Conservation (phyloP, 2,113 vertebrate genomes). For the Sigmodon hispidus region DNA sequence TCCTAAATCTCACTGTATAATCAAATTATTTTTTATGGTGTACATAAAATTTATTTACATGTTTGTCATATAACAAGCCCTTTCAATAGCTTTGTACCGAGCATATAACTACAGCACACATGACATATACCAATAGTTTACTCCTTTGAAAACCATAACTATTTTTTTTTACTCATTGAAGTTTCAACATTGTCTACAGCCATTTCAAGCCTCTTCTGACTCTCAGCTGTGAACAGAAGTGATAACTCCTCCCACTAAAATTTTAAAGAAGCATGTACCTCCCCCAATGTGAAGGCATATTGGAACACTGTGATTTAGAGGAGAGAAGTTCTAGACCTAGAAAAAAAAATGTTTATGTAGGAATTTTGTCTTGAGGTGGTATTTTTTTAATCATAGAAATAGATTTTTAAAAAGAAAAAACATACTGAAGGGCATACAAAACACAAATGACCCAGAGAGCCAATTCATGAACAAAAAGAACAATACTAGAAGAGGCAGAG, state of each 20-base stretch:
- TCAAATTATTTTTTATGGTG: no score
- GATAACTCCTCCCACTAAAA: slow-evolving; percentile 62
- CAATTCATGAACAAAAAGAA: no score
- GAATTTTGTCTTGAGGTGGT: neutral
- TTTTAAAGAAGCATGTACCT: slow-evolving; percentile 7
- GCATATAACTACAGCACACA: neutral
- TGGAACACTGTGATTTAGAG: slow-evolving; percentile 47
- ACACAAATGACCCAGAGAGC: no score
- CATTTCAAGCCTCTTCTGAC: slow-evolving; percentile 55
- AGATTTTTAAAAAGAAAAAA: no score
- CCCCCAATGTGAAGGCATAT: neutral
- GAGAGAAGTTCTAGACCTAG: neutral
- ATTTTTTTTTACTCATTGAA: slow-evolving; percentile 54
- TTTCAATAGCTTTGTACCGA: slow-evolving; percentile 30
- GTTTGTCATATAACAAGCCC: neutral
- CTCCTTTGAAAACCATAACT: slow-evolving; percentile 38
- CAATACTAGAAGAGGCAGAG: no score
- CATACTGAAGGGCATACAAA: no score
- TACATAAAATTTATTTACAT: slow-evolving; percentile 21
- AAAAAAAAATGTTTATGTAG: neutral
- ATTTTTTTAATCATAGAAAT: no score
- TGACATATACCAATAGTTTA: neutral
- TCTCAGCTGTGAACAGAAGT: slow-evolving; percentile 64
- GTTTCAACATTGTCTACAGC: slow-evolving; percentile 53
- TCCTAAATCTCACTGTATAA: no score